Base-by-base conservation (phyloP, 2,797 vertebrate genomes). In the Argentina silus region DNA sequence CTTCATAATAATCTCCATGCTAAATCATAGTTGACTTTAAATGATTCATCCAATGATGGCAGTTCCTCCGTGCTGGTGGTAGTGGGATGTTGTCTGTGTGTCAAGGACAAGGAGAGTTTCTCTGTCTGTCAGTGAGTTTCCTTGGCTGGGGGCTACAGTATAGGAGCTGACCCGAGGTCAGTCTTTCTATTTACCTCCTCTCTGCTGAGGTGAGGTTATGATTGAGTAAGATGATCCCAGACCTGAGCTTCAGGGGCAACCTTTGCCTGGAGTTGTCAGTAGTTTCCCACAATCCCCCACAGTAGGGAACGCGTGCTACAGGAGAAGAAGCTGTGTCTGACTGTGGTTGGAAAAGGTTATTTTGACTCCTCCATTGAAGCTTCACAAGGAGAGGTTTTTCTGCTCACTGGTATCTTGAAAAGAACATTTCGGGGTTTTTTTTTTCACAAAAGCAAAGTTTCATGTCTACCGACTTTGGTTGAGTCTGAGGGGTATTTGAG, bases 101-200 rank as follows among this genome's bases (percentile, higher is more conserved):
- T 36, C 27, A 36, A 36, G 27, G 27, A n/a, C n/a, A n/a, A 36
- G 27, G 27, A 36, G 27, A 2, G 27, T 36, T 36, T 36, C 27
- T 36, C 27, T 36, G 27, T 36, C 27, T 36, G 27, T 36, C 27
- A 36, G 27, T 17, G 0, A 55, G 51, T 55, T 74, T 65, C 27
- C 45, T 67, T 57, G 5, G 3, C 27, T n/a, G n/a, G 6, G 59
- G 67, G 63, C 8, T 47, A 47, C 63, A 3, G 15, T 1, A 3
- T 17, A 42, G 14, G 42, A 44, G 9, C 43, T 47, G 21, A 60
- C 66, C 69, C 47, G 17, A n/a, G 64, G 75, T 71, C 51, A 48
- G 72, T 15, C 17, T n/a, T 43, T 77, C 11, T 10, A 59, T 78
- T 76, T 79, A 45, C 64, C 63, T 56, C 47, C 14, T 48, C 27